Evolutionary conservation across 2,888 invertebrate species (phyloP).

Genomic region (Orthonevra nobilis): DNA sequence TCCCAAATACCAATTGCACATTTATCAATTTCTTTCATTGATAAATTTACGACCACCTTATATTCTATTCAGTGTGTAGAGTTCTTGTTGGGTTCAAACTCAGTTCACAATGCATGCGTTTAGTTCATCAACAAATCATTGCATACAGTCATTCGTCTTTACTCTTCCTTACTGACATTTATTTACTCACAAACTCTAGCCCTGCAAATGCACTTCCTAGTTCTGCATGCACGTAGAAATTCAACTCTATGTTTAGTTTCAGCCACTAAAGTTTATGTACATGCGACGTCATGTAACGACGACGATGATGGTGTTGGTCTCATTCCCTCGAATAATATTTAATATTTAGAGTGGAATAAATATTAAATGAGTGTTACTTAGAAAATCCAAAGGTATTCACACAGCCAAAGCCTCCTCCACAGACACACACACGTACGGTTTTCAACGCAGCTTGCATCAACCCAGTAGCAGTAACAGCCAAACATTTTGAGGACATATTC

Average conservation of each 20-base stretch:
- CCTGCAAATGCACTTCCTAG: constrained; percentile 22
- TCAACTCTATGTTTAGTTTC: constrained; percentile 43
- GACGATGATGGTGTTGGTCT: constrained; percentile 36
- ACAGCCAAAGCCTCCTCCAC: too few species aligned
- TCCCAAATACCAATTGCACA: too few species aligned
- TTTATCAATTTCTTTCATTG: not conserved
- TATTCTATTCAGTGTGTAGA: constrained; percentile 6
- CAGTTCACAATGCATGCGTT: constrained; percentile 8
- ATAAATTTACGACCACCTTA: constrained; percentile 5
- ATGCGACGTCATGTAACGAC: not conserved
- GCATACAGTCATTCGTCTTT: constrained; percentile 32
- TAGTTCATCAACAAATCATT: constrained; percentile 23
- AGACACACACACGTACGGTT: too few species aligned
- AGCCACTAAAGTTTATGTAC: constrained; percentile 33
- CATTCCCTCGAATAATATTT: constrained; percentile 78
- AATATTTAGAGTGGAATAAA: constrained; percentile 81
- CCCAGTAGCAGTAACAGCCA: constrained; percentile 53
- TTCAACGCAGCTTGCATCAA: constrained; percentile 9
- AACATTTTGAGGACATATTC: constrained; percentile 70
- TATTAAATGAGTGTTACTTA: constrained; percentile 81
- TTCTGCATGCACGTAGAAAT: not conserved
- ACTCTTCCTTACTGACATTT: constrained; percentile 29
- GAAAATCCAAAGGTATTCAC: constrained; percentile 79
- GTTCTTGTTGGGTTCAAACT: constrained; percentile 6
- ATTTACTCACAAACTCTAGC: constrained; percentile 43